Conservation (phyloP, 2,113 vertebrate genomes). For the Oxyura jamaicensis region DNA sequence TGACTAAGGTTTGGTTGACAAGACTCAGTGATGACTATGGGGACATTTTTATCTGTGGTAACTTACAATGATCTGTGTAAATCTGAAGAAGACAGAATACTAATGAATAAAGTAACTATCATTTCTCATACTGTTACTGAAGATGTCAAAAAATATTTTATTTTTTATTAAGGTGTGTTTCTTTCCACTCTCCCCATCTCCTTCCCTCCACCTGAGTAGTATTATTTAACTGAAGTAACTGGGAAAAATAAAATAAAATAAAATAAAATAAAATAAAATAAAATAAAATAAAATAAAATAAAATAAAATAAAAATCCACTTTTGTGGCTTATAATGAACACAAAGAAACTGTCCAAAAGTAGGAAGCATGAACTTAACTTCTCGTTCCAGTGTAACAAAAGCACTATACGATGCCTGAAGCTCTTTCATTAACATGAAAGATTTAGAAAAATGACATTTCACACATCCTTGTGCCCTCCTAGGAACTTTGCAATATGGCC, state of each 20-base stretch:
- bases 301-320: not conserved
- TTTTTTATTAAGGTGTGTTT: not conserved
- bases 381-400: not conserved
- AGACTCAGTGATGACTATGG: not conserved
- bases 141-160: not conserved
- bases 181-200: not conserved
- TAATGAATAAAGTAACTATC: not conserved
- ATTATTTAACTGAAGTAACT: not conserved
- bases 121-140: not conserved
- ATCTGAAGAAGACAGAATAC: not conserved
- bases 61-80: not conserved
- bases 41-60: not conserved
- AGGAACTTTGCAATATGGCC: not conserved
- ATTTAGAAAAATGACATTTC: not conserved
- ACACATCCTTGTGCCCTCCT: not conserved
- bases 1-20: not conserved
- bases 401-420: not conserved
- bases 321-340: not conserved
- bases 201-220: not conserved
- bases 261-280: too few species aligned
- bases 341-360: not conserved
- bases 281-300: not conserved
- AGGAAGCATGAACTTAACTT: not conserved
- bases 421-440: not conserved
- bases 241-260: fast-evolving